phyloP scores from a whole-genome alignment of 2,113 vertebrate genomes.

The Psettodes erumei region DNA sequence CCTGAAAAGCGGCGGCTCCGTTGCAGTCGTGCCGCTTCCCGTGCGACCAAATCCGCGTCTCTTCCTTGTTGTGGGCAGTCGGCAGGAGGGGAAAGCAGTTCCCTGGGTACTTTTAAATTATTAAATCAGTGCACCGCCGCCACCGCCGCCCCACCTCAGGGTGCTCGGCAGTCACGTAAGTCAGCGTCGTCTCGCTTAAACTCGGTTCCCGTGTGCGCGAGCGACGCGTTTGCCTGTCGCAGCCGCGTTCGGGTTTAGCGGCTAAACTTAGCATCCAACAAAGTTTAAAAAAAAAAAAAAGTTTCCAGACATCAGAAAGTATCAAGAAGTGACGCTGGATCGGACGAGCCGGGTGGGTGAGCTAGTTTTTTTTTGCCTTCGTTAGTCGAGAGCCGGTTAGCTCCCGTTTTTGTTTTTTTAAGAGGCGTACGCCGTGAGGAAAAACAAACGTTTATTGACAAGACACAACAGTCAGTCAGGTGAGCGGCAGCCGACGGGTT shows the following conservation, averaged over 20 bases:
- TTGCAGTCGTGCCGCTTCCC: background rate
- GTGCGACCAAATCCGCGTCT: constrained; percentile 21
- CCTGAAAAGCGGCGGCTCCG: background rate
- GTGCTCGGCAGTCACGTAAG: background rate
- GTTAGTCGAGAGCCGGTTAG: background rate
- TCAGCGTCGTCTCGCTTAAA: background rate
- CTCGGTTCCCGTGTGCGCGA: background rate
- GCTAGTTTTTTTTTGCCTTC: background rate
- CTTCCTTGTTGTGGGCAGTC: constrained; percentile 61
- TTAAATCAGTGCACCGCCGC: constrained; percentile 52
- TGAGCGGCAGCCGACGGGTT: constrained; percentile 51
- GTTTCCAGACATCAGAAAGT: constrained; percentile 44
- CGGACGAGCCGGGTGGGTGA: background rate
- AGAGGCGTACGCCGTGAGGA: background rate
- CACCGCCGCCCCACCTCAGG: no score
- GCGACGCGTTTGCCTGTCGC: background rate
- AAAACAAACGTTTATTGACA: constrained; percentile 11
- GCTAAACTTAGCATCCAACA: constrained; percentile 69
- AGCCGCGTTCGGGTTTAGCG: no score
- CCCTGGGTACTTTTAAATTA: constrained; percentile 65
- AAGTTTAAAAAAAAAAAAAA: no score
- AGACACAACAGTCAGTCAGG: constrained; percentile 43
- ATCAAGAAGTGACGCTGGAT: constrained; percentile 18
- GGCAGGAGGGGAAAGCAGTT: constrained; percentile 43
- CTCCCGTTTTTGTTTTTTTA: background rate